phyloP scores from a whole-genome alignment of 2,113 vertebrate species.

The Cynopterus brachyotis region DNA sequence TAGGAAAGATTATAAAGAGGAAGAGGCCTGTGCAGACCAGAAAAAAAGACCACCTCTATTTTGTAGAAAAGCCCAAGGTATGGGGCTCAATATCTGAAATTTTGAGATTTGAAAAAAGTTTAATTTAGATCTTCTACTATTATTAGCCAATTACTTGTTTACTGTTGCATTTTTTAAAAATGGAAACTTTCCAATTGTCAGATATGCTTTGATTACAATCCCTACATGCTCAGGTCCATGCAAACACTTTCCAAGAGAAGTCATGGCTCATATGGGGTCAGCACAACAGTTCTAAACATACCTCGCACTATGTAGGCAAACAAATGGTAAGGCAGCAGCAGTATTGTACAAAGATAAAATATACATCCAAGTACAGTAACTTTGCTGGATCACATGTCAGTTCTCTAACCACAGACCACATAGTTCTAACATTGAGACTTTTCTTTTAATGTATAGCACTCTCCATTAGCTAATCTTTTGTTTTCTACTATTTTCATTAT shows the following conservation, averaged over 20 bases:
- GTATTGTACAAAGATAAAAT: background rate
- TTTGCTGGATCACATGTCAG: background rate
- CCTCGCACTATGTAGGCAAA: background rate
- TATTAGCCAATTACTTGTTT: background rate
- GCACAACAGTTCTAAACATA: background rate
- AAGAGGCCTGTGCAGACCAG: background rate
- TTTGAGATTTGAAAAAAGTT: background rate
- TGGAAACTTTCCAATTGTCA: background rate
- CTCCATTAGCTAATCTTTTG: background rate
- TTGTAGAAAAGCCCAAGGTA: background rate
- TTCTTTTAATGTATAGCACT: background rate
- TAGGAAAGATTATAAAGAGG: background rate
- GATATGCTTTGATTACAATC: background rate
- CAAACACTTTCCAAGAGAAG: conserved; percentile 5
- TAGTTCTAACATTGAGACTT: background rate
- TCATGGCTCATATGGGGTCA: background rate
- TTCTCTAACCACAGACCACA: background rate
- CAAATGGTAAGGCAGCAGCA: background rate
- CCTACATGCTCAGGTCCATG: background rate
- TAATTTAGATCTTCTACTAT: background rate
- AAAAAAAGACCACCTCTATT: background rate
- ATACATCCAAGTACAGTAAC: background rate
- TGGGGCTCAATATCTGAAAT: background rate
- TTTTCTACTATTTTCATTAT: background rate
- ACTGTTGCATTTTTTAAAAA: background rate